A percentile compares a stretch with the other conserved stretches of the same genome.
Conservation (phyloP, 2,797 vertebrate species). For the Schizopygopsis malacanthus region DNA sequence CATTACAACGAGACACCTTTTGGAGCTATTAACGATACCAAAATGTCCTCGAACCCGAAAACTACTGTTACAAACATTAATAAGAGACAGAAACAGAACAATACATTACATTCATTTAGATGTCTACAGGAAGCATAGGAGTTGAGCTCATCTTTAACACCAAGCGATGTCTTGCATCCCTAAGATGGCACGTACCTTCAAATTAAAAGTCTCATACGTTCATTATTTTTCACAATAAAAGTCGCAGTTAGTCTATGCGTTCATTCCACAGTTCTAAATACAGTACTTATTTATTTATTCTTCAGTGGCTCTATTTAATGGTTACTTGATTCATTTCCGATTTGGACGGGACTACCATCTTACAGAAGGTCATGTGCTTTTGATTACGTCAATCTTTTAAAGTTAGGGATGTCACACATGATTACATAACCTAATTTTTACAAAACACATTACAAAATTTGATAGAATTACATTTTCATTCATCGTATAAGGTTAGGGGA, state of each 20-base stretch:
- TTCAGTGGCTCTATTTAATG: background rate
- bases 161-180: background rate
- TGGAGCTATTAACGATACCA: background rate
- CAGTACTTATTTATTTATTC: background rate
- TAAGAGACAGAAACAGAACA: background rate
- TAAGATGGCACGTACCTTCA: background rate
- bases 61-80: background rate
- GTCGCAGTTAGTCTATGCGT: background rate
- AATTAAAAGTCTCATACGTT: slow-evolving; percentile 13
- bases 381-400: background rate
- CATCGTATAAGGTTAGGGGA: background rate
- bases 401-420: background rate
- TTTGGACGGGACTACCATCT: background rate
- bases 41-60: background rate
- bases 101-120: slow-evolving; percentile 12
- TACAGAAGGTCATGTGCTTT: background rate
- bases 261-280: background rate
- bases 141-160: background rate
- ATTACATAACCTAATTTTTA: background rate
- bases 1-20: background rate
- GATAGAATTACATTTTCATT: background rate
- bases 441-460: background rate
- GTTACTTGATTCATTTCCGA: background rate
- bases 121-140: background rate
- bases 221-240: background rate